phyloP scores from a whole-genome alignment of 2,797 vertebrate genomes.

The Leontocebus nigricollis region DNA sequence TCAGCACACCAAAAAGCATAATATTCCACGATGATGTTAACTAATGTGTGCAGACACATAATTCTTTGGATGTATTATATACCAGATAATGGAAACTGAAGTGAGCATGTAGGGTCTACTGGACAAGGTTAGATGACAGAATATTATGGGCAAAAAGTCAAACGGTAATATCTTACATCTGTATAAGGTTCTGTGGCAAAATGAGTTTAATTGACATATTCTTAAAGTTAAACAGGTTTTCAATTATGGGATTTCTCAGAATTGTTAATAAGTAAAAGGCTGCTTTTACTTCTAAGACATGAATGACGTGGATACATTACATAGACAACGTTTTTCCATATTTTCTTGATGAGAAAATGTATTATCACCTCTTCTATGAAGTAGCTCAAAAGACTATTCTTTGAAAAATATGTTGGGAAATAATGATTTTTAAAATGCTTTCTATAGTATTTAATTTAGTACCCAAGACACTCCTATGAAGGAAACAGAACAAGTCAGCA shows the following conservation, averaged over 20 bases:
- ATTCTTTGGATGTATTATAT: background rate
- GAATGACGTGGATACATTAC: background rate
- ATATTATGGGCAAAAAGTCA: background rate
- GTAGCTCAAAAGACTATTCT: background rate
- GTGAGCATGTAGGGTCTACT: background rate
- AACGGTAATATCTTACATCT: background rate
- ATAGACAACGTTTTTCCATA: background rate
- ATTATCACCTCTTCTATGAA: background rate
- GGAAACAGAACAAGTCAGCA: background rate
- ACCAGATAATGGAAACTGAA: background rate
- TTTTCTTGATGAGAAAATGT: background rate
- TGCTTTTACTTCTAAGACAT: background rate
- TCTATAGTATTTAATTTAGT: background rate
- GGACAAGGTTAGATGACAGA: background rate
- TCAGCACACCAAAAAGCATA: background rate
- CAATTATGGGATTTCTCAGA: background rate
- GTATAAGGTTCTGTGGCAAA: background rate
- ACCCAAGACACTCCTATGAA: background rate
- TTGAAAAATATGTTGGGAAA: background rate
- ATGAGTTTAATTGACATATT: background rate
- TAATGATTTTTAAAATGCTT: background rate
- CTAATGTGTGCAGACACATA: background rate
- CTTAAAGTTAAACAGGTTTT: conserved; percentile 12
- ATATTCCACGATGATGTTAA: background rate
- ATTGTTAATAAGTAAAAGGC: background rate